phyloP scores from a whole-genome alignment of 2,113 vertebrate species.

The Cinclus cinclus region DNA sequence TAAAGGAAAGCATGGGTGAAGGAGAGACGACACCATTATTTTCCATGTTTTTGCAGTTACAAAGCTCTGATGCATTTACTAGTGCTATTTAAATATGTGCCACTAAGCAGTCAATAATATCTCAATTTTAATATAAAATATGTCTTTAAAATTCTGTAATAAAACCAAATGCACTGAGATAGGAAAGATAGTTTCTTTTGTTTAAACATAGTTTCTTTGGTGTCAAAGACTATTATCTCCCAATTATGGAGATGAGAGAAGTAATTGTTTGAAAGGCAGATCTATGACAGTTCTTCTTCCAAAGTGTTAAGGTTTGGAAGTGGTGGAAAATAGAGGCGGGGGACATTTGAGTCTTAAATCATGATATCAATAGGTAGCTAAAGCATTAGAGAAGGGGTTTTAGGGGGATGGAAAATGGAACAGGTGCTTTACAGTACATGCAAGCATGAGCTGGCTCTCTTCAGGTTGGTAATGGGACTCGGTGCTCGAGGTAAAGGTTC shows the following conservation, averaged over 20 bases:
- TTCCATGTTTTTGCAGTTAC: background rate
- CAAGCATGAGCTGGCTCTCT: background rate
- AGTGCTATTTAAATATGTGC: background rate
- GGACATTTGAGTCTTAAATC: background rate
- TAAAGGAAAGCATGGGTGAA: background rate
- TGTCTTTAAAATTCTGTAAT: background rate
- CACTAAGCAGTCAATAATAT: constrained; percentile 7
- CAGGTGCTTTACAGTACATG: background rate
- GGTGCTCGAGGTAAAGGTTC: background rate
- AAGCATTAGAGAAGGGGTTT: background rate
- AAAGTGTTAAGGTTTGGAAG: background rate
- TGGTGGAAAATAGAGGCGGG: background rate
- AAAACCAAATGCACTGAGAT: background rate
- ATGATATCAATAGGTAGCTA: background rate
- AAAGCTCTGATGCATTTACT: background rate
- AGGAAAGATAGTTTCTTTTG: background rate
- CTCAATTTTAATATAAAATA: constrained; percentile 14
- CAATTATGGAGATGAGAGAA: background rate
- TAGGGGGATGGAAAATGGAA: background rate
- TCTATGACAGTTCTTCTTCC: background rate
- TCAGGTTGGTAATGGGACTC: background rate
- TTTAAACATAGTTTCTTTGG: background rate
- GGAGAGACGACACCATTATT: background rate
- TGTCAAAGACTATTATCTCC: background rate
- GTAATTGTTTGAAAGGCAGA: background rate